These are phyloP conservation scores for Pogoniulus pusillus DNA, from an alignment of 2,797 vertebrate species.

Conservation along the genomic window DNA sequence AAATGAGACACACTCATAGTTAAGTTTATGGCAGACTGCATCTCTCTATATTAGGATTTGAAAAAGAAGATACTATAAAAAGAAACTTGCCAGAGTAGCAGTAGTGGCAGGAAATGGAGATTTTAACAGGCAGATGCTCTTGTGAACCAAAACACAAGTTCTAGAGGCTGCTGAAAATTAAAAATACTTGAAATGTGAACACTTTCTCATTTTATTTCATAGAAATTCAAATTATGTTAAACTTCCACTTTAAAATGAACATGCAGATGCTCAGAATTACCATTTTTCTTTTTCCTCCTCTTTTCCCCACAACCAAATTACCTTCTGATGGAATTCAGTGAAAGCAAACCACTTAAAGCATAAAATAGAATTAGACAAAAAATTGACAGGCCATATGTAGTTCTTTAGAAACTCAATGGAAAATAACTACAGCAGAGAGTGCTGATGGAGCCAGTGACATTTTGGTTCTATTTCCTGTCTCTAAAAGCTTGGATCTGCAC, in stretches of 20 bases:
- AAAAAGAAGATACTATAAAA: neutral
- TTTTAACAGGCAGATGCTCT: conserved; percentile 42
- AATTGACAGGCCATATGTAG: neutral
- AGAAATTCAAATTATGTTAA: conserved; percentile 55
- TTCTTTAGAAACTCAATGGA: conserved; percentile 19
- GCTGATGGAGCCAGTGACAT: neutral
- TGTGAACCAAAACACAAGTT: conserved; percentile 16
- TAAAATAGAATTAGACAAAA: conserved; percentile 10
- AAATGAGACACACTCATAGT: neutral
- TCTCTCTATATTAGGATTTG: neutral
- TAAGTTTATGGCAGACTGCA: neutral
- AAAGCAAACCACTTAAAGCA: conserved; percentile 21
- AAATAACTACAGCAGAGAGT: conserved; percentile 9
- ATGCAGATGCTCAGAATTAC: conserved; percentile 7
- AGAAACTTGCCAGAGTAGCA: neutral
- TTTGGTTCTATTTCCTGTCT: conserved; percentile 18
- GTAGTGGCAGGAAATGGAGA: neutral
- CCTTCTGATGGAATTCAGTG: conserved; percentile 48
- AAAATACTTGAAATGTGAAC: conserved; percentile 48
- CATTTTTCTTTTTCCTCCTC: neutral
- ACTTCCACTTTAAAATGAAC: conserved; percentile 36
- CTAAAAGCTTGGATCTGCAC: neutral
- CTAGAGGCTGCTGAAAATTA: conserved; percentile 2
- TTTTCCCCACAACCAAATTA: neutral
- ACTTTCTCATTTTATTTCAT: conserved; percentile 43